These are phyloP conservation scores for Cheilosia variabilis DNA, from an alignment of 2,888 invertebrate species.

Conservation along the genomic window DNA sequence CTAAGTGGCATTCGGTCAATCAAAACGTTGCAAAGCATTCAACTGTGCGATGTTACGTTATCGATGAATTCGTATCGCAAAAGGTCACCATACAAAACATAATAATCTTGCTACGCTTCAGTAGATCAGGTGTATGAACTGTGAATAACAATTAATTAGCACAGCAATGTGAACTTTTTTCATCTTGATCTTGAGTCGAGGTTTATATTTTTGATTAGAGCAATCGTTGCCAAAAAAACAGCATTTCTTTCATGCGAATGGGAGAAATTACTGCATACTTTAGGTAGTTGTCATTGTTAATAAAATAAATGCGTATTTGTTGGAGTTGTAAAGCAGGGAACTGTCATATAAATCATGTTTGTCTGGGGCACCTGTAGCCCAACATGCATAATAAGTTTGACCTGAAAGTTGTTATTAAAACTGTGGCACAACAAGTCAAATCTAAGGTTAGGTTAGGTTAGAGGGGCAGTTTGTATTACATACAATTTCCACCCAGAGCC, in stretches of 20 bases:
- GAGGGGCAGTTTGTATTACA: too few relatives aligned
- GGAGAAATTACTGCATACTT: background rate
- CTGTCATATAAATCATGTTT: too few relatives aligned
- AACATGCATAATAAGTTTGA: too few relatives aligned
- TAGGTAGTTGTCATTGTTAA: too few relatives aligned
- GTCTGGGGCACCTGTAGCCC: too few relatives aligned
- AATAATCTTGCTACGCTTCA: background rate
- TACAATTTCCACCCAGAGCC: too few relatives aligned
- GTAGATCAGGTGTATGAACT: background rate
- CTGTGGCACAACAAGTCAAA: too few relatives aligned
- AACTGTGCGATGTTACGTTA: background rate
- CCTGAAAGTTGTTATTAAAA: too few relatives aligned
- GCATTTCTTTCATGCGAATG: background rate
- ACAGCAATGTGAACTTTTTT: background rate
- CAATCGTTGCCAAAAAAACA: background rate
- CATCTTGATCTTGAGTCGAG: background rate
- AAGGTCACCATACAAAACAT: background rate
- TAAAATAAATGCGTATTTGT: too few relatives aligned
- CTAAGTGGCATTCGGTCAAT: background rate
- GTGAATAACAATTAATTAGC: constrained; percentile 2
- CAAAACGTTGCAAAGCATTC: background rate
- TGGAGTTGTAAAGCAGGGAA: too few relatives aligned
- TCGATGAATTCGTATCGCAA: background rate
- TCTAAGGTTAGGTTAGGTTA: too few relatives aligned
- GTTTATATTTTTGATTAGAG: background rate